Evolutionary conservation across 2,797 vertebrate species (phyloP).

Genomic region (Oceanodroma leucorhoa): DNA sequence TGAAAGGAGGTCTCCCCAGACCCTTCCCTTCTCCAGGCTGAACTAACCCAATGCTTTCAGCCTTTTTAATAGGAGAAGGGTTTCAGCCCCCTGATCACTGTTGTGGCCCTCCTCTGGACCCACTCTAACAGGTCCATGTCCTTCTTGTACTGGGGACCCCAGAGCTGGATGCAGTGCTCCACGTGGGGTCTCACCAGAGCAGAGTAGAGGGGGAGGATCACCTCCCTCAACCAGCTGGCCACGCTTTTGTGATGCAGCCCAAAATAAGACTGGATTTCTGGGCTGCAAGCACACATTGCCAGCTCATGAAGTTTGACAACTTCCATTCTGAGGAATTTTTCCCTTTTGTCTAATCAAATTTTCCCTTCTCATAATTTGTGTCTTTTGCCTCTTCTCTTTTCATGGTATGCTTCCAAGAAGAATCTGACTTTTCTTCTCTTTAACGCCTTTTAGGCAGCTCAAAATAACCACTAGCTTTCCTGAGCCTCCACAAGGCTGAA

Average conservation of each 20-base stretch:
- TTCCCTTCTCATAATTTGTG: neutral
- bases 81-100: neutral
- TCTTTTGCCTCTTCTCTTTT: neutral
- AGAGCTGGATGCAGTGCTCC: neutral
- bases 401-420: neutral
- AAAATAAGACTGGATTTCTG: neutral
- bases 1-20: neutral
- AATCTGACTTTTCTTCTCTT: neutral
- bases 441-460: neutral
- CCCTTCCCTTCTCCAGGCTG: too few relatives aligned
- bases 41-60: neutral
- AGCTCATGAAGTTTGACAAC: neutral
- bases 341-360: neutral
- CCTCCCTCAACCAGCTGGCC: neutral
- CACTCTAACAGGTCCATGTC: too few relatives aligned
- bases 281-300: accelerated
- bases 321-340: neutral
- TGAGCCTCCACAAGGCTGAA: neutral
- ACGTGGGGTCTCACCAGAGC: neutral
- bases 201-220: neutral
- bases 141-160: too few relatives aligned
- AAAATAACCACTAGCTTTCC: neutral
- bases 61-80: too few relatives aligned
- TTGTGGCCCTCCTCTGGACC: neutral
- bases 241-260: neutral